Evolutionary conservation across 37 sponge, comb jelly and placozoan species (phyloP), one percentile per base, ranked within the genome.

Genomic region (Beroe forskalii): DNA sequence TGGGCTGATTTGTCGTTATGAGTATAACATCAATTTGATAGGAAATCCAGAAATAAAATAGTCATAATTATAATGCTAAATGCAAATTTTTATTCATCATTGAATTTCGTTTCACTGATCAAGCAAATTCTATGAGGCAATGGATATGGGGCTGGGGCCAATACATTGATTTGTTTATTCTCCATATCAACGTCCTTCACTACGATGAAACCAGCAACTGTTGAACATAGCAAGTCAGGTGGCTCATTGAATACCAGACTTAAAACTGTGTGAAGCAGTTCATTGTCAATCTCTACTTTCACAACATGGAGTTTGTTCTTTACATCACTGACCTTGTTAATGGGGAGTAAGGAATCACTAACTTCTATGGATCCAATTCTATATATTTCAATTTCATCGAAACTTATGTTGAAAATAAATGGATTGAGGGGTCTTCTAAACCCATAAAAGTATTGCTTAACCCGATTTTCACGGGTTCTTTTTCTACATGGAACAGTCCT

Each of bases 361-460:
- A 91, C 39, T 44, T 76, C 92, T 0, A 36, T 36, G 92, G 94
- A 94, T 92, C 97, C 96, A 44, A 97, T 94, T 63, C 96, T 94
- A 90, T 69, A 97, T 6, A 97, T 92, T 61, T 94, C 32, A 8
- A 97, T 91, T 24, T 95, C 96, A 31, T 93, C 91, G 62, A 97
- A 96, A 27, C 90, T 40, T 17, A 97, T 92, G 40, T 96, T 93
- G 92, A 97, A 94, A 12, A 94, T 89, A 92, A 92, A 94, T 20
- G 97, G 97, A 80, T 90, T 94, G 14, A 92, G 90, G 0, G 89
- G 61, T 30, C 93, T 89, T 39, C 89, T 91, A 90, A 90, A 94
- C 31, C 98, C 98, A 43, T 97, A 97, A 67, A 96, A 97, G 91
- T 96, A 97, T 86, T 93, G 92, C 62, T 93, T 75, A 41, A 95